These are phyloP conservation scores for Chironomus tepperi DNA, from an alignment of 1,140 invertebrate genomes.

Conservation along the genomic window DNA sequence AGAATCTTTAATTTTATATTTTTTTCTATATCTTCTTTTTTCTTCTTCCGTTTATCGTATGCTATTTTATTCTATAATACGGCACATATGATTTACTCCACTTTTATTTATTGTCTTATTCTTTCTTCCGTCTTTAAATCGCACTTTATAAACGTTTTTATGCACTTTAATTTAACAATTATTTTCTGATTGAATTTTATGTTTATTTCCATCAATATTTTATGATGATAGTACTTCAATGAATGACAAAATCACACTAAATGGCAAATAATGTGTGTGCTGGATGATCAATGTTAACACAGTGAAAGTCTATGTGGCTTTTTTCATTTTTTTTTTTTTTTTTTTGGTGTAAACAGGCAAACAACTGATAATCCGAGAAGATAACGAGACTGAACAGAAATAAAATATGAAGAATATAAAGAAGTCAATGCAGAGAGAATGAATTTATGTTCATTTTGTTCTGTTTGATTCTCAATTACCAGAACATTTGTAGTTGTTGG, in stretches of 20 bases:
- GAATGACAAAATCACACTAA: neutral
- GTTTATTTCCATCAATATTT: neutral
- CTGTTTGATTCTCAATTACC: no score
- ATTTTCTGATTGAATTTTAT: neutral
- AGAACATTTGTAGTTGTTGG: no score
- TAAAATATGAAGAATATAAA: neutral
- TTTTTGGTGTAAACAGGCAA: constrained; percentile 17
- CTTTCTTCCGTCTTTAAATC: neutral
- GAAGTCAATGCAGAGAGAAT: neutral
- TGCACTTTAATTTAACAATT: neutral
- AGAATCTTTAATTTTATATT: neutral
- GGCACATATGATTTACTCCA: no score
- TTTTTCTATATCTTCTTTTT: neutral
- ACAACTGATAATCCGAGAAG: constrained; percentile 10
- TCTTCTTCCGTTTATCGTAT: no score
- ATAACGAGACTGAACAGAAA: neutral
- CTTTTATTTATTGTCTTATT: no score
- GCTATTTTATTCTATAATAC: neutral
- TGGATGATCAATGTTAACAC: neutral
- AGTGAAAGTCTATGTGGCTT: neutral
- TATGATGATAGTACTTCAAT: neutral
- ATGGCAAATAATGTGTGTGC: neutral
- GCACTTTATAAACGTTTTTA: neutral
- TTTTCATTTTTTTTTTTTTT: neutral
- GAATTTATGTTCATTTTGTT: no score